Evolutionary conservation across 2,888 invertebrate genomes (phyloP).

Genomic region (Lasioglossum malachurum): DNA sequence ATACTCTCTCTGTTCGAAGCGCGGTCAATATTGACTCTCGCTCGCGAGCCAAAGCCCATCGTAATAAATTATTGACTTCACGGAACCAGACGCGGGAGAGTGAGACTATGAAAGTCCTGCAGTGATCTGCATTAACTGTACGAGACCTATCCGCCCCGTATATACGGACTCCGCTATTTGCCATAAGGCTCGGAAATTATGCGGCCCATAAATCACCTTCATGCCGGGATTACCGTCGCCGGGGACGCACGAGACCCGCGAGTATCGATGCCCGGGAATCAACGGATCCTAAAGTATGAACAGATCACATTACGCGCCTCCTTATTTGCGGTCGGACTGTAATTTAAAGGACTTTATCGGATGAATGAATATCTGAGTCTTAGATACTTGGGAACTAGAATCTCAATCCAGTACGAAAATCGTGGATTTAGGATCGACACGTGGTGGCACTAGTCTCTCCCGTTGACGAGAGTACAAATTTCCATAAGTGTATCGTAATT

Average conservation of each 20-base stretch:
- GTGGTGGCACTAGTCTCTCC: neutral
- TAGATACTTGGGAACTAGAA: neutral
- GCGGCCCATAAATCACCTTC: constrained; percentile 57
- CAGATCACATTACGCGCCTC: neutral
- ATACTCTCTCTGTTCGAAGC: constrained; percentile 35
- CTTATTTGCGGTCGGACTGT: neutral
- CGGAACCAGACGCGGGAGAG: constrained; percentile 17
- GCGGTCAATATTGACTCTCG: constrained; percentile 73
- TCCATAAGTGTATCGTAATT: constrained; percentile 42
- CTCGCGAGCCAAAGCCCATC: constrained; percentile 65
- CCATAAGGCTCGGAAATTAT: constrained; percentile 44
- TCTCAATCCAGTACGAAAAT: neutral
- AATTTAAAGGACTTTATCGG: neutral
- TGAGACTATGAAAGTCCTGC: constrained; percentile 47
- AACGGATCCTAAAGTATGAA: neutral
- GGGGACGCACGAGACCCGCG: neutral
- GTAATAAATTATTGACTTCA: constrained; percentile 71
- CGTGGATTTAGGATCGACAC: neutral
- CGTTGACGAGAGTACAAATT: constrained; percentile 9
- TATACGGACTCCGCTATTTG: constrained; percentile 25
- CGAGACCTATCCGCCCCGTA: neutral
- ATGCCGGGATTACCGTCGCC: constrained; percentile 33
- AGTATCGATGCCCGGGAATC: constrained; percentile 25
- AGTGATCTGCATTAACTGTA: constrained; percentile 60
- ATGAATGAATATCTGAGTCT: too few relatives aligned